Conservation (phyloP, 2,113 vertebrate species). For the Eolophus roseicapilla region DNA sequence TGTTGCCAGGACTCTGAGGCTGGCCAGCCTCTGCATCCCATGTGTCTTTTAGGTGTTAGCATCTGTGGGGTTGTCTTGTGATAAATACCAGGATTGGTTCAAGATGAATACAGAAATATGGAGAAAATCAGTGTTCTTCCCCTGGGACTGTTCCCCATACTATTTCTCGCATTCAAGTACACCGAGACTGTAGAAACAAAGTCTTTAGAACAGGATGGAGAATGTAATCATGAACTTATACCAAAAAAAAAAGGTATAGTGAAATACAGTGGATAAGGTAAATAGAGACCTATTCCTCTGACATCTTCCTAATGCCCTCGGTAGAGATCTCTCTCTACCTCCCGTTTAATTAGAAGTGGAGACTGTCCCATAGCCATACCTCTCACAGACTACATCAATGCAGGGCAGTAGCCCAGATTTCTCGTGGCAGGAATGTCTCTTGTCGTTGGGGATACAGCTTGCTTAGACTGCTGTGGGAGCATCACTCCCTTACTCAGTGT, state of each 20-base stretch:
- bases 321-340: background rate
- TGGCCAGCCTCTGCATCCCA: background rate
- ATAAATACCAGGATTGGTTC: background rate
- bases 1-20: background rate
- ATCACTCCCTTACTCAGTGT: background rate
- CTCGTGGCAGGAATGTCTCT: background rate
- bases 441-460: background rate
- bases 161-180: background rate
- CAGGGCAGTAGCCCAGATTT: background rate
- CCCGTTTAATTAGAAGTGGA: background rate
- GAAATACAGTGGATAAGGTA: background rate
- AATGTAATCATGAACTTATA: background rate
- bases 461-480: background rate
- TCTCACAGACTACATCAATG: background rate
- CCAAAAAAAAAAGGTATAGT: background rate
- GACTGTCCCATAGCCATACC: background rate
- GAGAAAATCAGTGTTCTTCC: background rate
- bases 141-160: background rate
- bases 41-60: accelerated
- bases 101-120: background rate
- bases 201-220: background rate
- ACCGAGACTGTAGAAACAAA: background rate
- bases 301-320: background rate
- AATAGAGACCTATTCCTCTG: background rate
- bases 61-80: background rate